A percentile compares a stretch with the other conserved stretches of the same genome.
These are phyloP conservation scores for Hydriomena furcata DNA, from an alignment of 2,888 invertebrate genomes.

Conservation along the genomic window DNA sequence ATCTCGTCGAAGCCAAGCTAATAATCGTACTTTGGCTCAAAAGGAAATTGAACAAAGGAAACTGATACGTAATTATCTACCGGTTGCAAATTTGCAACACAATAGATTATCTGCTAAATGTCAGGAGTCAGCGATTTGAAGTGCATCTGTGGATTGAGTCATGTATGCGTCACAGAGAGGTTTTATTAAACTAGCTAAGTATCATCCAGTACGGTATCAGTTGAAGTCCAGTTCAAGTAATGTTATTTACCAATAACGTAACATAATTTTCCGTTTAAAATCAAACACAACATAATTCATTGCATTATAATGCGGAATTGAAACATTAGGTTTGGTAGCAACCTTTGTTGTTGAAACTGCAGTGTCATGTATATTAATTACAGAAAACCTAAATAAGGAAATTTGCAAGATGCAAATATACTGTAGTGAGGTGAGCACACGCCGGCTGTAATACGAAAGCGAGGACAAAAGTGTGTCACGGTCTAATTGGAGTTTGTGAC, in stretches of 20 bases:
- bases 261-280: conserved; percentile 2
- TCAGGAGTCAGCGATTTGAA: conserved; percentile 36
- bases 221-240: conserved; percentile 13
- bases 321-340: not conserved
- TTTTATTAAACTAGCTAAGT: too few species aligned
- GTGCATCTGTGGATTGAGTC: conserved; percentile 49
- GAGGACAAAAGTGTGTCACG: conserved; percentile 70
- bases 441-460: conserved; percentile 62
- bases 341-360: conserved; percentile 1
- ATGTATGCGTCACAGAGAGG: conserved; percentile 47
- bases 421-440: conserved; percentile 38
- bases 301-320: conserved; percentile 2
- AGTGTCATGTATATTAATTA: conserved; percentile 16
- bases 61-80: conserved; percentile 36
- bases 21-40: conserved; percentile 33
- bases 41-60: conserved; percentile 44
- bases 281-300: conserved; percentile 4
- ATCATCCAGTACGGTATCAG: too few species aligned
- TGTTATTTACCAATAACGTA: conserved; percentile 2
- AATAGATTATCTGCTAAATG: conserved; percentile 37
- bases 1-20: conserved; percentile 28
- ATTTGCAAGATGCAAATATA: conserved; percentile 32
- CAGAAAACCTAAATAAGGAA: conserved; percentile 25
- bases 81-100: conserved; percentile 31
- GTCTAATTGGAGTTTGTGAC: conserved; percentile 71